Conservation (phyloP, 2,113 vertebrate genomes). For the Petaurus breviceps region DNA sequence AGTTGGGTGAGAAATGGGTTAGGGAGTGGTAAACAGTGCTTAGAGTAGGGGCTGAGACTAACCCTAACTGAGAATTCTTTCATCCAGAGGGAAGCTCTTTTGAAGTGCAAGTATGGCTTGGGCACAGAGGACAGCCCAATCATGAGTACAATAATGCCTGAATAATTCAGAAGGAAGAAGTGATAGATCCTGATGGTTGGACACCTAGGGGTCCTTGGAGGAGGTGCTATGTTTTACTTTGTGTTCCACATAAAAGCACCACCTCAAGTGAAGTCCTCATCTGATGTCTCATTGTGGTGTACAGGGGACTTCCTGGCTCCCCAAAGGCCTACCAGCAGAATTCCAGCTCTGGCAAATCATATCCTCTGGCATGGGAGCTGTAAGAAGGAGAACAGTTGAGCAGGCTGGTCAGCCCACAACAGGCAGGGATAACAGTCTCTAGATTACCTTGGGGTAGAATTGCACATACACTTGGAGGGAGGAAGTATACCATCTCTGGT, state of each 20-base stretch:
- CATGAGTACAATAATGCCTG: neutral
- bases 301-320: too few species aligned
- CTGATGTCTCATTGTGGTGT: neutral
- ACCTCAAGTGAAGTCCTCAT: too few species aligned
- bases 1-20: too few species aligned
- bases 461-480: neutral
- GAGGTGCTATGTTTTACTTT: too few species aligned
- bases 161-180: neutral
- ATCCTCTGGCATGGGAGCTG: too few species aligned
- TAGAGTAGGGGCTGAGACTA: neutral
- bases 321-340: too few species aligned
- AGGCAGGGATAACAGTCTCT: neutral
- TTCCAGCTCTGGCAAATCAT: too few species aligned
- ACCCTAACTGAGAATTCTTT: neutral
- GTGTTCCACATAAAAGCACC: too few species aligned
- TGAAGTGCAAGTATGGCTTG: neutral
- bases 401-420: neutral
- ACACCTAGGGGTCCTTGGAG: too few species aligned
- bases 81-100: neutral
- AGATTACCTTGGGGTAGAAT: neutral
- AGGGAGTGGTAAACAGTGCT: too few species aligned
- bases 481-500: too few species aligned
- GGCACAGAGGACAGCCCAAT: neutral
- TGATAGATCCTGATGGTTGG: neutral
- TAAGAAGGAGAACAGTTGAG: neutral